phyloP scores from a whole-genome alignment of 2,797 vertebrate species.

The Crypturellus tataupa region DNA sequence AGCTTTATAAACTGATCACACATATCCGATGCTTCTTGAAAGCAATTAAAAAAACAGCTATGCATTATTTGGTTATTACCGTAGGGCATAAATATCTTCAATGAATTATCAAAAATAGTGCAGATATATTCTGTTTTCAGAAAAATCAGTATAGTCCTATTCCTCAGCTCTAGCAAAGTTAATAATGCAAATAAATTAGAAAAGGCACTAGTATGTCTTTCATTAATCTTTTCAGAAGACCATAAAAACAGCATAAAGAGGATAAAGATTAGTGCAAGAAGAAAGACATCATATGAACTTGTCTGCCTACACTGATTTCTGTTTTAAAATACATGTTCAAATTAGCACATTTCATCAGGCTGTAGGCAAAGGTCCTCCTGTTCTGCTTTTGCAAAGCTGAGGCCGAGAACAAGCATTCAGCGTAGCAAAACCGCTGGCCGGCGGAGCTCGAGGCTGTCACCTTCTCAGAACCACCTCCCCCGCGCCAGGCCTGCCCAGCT shows the following conservation, averaged over 20 bases:
- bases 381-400: background rate
- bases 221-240: background rate
- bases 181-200: slow-evolving; percentile 9
- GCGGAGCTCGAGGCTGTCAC: background rate
- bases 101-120: background rate
- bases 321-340: background rate
- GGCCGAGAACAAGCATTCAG: background rate
- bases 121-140: background rate
- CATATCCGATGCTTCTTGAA: background rate
- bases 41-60: background rate
- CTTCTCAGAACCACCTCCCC: background rate
- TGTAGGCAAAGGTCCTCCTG: background rate
- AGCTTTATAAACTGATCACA: background rate
- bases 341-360: background rate
- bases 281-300: background rate
- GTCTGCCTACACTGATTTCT: background rate
- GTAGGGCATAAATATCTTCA: background rate
- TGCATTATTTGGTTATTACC: background rate
- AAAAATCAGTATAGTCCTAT: slow-evolving; percentile 26
- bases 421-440: background rate
- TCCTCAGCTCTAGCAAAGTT: background rate
- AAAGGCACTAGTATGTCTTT: background rate
- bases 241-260: background rate
- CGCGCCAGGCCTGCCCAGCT: background rate
- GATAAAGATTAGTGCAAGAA: background rate